Evolutionary conservation across 2,113 vertebrate species (phyloP).

Genomic region (Drymodes brunneopygia): DNA sequence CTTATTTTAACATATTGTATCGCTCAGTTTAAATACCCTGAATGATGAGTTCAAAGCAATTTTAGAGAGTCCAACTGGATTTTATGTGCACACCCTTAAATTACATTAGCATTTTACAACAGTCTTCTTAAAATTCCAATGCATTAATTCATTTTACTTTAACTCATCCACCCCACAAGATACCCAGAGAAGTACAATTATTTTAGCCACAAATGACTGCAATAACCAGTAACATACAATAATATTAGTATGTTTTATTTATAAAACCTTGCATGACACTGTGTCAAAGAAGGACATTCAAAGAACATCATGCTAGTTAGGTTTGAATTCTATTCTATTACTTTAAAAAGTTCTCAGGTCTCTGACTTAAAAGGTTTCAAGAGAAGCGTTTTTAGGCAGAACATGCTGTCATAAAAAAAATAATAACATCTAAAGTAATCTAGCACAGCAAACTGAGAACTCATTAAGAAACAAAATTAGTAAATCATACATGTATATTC

Average conservation of each 20-base stretch:
- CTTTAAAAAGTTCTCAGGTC: not conserved
- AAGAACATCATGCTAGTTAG: not conserved
- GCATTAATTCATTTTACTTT: not conserved
- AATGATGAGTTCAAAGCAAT: not conserved
- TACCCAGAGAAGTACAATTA: not conserved
- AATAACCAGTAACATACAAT: not conserved
- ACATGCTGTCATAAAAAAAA: not conserved
- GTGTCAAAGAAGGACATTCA: not conserved
- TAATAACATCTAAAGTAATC: not conserved
- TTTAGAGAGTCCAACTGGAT: not conserved
- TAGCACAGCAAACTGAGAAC: not conserved
- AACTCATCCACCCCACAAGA: not conserved
- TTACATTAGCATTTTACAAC: not conserved
- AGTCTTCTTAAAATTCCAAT: not conserved
- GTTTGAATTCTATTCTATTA: not conserved
- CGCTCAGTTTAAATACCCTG: not conserved
- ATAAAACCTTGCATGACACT: not conserved
- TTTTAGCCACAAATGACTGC: not conserved
- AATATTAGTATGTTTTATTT: not conserved
- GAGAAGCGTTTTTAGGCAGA: not conserved
- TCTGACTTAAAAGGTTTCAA: not conserved
- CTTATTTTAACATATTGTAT: not conserved
- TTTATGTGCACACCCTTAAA: not conserved
- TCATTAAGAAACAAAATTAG: not conserved
- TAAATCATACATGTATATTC: not conserved